Evolutionary conservation across 2,113 vertebrate species (phyloP).

Genomic region (Thunnus maccoyii): DNA sequence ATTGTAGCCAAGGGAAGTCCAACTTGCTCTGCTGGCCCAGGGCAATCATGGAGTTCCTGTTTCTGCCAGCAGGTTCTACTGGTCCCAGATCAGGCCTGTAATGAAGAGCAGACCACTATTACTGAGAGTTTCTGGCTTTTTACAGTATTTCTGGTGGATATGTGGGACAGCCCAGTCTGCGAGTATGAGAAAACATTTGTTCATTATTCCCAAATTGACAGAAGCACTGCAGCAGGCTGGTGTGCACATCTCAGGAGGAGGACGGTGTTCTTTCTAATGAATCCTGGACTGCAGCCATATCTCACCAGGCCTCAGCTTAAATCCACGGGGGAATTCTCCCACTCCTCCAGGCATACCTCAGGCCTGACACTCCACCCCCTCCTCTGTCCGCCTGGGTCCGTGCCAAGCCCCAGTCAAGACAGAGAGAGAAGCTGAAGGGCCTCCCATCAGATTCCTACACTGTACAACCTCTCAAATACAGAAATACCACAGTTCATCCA

Average conservation of each 20-base stretch:
- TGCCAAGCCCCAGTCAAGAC: slow-evolving; percentile 59
- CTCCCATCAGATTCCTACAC: slow-evolving; percentile 65
- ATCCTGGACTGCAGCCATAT: slow-evolving; percentile 56
- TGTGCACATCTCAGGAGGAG: slow-evolving; percentile 14
- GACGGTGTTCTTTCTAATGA: slow-evolving; percentile 39
- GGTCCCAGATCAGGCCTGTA: slow-evolving; percentile 85
- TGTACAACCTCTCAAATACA: slow-evolving; percentile 38
- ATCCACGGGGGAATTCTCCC: slow-evolving; percentile 53
- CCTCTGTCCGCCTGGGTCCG: slow-evolving; percentile 48
- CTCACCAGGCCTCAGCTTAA: slow-evolving; percentile 59
- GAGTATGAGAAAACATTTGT: slow-evolving; percentile 8
- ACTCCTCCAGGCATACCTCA: slow-evolving; percentile 73
- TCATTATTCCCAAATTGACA: slow-evolving; percentile 1
- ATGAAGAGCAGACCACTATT: slow-evolving; percentile 1
- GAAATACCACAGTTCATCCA: slow-evolving; percentile 24
- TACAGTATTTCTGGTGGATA: background rate
- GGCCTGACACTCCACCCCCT: slow-evolving; percentile 55
- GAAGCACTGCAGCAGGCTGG: background rate
- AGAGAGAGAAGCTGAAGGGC: slow-evolving; percentile 47
- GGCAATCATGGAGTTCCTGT: slow-evolving; percentile 90
- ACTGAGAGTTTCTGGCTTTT: background rate
- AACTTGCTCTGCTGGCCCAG: slow-evolving; percentile 83
- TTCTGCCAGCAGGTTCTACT: slow-evolving; percentile 77
- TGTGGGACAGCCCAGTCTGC: background rate
- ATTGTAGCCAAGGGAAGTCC: slow-evolving; percentile 84